phyloP scores from a whole-genome alignment of 1,140 invertebrate genomes.

The Doryteuthis pealeii region DNA sequence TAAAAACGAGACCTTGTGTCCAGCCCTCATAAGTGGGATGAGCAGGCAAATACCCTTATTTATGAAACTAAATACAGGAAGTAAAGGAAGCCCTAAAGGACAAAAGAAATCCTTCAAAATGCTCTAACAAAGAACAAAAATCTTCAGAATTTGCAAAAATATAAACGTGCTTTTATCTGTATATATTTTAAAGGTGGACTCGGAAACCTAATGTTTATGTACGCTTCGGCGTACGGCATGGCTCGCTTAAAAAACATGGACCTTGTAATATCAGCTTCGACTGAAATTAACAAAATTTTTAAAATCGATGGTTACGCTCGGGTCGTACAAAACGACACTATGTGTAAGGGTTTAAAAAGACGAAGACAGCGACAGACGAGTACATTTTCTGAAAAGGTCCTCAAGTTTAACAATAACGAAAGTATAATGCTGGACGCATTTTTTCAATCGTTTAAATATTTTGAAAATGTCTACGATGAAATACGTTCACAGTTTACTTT shows the following conservation, averaged over 20 bases:
- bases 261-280: not conserved
- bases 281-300: too few relatives aligned
- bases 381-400: conserved; percentile 19
- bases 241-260: conserved; percentile 19
- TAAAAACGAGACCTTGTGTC: too few relatives aligned
- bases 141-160: too few relatives aligned
- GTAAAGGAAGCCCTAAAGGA: too few relatives aligned
- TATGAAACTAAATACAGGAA: too few relatives aligned
- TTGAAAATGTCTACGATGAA: conserved; percentile 17
- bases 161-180: not conserved
- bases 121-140: too few relatives aligned
- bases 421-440: conserved; percentile 18
- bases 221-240: conserved; percentile 28
- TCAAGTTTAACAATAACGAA: conserved; percentile 2
- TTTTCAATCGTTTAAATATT: conserved; percentile 35
- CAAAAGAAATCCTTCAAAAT: too few relatives aligned
- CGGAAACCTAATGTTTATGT: conserved; percentile 33
- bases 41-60: too few relatives aligned
- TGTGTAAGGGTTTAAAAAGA: not conserved
- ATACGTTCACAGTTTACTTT: conserved; percentile 29
- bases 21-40: too few relatives aligned
- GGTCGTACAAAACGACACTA: not conserved
- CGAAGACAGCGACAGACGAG: not conserved
- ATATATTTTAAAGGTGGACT: conserved; percentile 11
- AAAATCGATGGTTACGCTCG: not conserved